phyloP scores from a whole-genome alignment of 2,113 vertebrate species.

The Arizona elegans region DNA sequence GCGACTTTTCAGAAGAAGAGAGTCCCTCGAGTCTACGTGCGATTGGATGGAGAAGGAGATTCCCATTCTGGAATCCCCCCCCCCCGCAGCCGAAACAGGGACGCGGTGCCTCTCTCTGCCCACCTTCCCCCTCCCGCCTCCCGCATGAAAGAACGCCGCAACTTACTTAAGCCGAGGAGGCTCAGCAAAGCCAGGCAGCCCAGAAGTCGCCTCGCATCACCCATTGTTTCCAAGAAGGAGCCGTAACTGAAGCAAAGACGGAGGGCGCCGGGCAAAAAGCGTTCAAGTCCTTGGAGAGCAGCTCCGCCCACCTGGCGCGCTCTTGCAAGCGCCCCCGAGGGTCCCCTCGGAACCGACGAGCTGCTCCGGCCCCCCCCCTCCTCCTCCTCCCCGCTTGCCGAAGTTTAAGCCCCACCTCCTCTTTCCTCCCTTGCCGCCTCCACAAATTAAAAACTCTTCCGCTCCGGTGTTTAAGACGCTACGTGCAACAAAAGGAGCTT shows the following conservation, averaged over 20 bases:
- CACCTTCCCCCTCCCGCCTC: too few species aligned
- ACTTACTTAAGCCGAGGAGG: background rate
- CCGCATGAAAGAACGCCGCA: background rate
- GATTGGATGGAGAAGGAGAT: background rate
- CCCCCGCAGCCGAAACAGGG: too few species aligned
- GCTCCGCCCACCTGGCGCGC: background rate
- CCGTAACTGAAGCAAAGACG: background rate
- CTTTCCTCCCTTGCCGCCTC: background rate
- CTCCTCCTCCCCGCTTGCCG: background rate
- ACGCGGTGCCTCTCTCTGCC: background rate
- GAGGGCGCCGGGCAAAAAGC: background rate
- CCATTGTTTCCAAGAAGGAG: background rate
- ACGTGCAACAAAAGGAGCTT: background rate
- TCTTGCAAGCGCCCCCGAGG: too few species aligned
- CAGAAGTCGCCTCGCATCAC: background rate
- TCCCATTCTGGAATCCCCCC: too few species aligned
- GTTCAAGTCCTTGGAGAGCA: background rate
- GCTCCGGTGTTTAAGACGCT: background rate
- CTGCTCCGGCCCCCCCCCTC: background rate
- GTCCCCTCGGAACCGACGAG: too few species aligned
- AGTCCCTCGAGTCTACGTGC: accelerated
- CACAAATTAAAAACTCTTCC: background rate
- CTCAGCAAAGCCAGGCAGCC: background rate
- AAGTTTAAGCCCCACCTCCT: background rate
- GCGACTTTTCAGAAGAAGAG: background rate